Conservation (phyloP, 2,888 invertebrate species). For the Steinernema scapterisci region DNA sequence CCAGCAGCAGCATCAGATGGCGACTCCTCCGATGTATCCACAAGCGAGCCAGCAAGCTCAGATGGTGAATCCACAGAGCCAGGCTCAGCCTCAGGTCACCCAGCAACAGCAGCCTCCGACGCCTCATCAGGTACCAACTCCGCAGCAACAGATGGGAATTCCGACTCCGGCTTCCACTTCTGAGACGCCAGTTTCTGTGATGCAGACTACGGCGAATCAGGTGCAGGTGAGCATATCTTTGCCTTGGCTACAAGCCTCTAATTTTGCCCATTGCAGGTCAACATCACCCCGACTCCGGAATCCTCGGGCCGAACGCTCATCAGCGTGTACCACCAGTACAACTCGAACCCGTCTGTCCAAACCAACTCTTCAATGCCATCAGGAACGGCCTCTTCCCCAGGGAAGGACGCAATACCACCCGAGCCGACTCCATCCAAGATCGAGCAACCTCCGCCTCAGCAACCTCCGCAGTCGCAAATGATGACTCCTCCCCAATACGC, state of each 20-base stretch:
- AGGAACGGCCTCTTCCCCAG: background rate
- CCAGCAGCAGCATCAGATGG: constrained; percentile 25
- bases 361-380: background rate
- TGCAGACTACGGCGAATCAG: constrained; percentile 53
- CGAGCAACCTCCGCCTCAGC: background rate
- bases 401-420: constrained; percentile 60
- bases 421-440: constrained; percentile 62
- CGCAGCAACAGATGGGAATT: constrained; percentile 36
- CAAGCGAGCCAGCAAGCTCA: background rate
- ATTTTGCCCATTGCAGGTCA: constrained; percentile 48
- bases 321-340: constrained; percentile 62
- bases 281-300: constrained; percentile 61
- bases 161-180: constrained; percentile 30
- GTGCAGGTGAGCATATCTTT: constrained; percentile 51
- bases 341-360: constrained; percentile 30
- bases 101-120: constrained; percentile 26
- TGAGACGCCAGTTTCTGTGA: constrained; percentile 40
- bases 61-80: no score
- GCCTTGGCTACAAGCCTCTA: no score
- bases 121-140: constrained; percentile 24
- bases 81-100: constrained; percentile 34
- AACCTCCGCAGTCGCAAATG: constrained; percentile 29
- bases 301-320: constrained; percentile 57
- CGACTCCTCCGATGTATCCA: background rate
- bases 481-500: constrained; percentile 25